Evolutionary conservation across 2,113 vertebrate species (phyloP), one percentile per base, ranked within the genome.

Genomic region (Ammodytes marinus): DNA sequence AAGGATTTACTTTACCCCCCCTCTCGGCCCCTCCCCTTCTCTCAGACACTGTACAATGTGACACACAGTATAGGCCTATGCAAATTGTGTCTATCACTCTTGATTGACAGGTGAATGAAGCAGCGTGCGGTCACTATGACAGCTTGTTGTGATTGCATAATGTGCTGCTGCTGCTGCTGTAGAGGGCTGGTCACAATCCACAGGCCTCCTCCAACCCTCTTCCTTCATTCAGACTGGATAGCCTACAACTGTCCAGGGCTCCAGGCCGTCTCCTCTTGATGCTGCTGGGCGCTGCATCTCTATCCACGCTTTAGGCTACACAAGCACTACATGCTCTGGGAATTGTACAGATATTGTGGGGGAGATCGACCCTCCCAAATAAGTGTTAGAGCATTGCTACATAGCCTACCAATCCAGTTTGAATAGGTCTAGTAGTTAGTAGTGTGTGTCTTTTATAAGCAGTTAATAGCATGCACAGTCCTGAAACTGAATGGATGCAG

Each of bases 111-210:
- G 69, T 70, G 79, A 67, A 49, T 12, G 67, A n/a, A 55, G 77
- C 46, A 2, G 55, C n/a, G 10, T 19, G 8, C 15, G n/a, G 50
- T 35, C 27, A 27, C 40, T 11, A 4, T 78, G 73, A 78, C 69
- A 69, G 80, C 80, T 74, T 78, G 71, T 68, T 79, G 66, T 69
- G 77, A 52, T 89, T 90, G 82, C 86, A 46, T 90, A 84, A 89
- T 59, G 73, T 74, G 70, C 2, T 46, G 57, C 49, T 69, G 81
- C 70, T 72, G 84, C 67, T 69, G 81, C 70, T 72, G 84, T 63
- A 72, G 52, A 74, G 73, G 37, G 55, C 74, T 12, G 19, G 12
- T 50, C 8, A 5, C 71, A 72, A 65, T 42, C 69, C 73, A 78
- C 69, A 68, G 55, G 65, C 39, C 60, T 65, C 19, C 35, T 27